Evolutionary conservation across 1,140 invertebrate species (phyloP), one percentile per base, ranked within the genome.

Genomic region (Steinernema khuongi): DNA sequence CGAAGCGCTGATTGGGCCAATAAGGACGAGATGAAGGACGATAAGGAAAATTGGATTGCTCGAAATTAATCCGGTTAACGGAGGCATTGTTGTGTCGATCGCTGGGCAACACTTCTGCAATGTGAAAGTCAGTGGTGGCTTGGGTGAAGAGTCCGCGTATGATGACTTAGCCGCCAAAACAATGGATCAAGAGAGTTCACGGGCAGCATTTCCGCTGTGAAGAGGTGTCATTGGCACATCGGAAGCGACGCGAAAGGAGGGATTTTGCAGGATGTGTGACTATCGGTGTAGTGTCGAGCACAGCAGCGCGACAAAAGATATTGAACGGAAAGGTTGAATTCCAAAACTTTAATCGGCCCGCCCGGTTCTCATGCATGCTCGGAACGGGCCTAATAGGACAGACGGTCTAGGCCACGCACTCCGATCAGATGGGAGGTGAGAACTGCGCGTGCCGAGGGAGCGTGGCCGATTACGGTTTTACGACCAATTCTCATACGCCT

Each of bases 381-480:
- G n/a, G n/a, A n/a, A n/a, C n/a, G n/a, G n/a, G n/a, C n/a, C n/a
- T n/a, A n/a, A n/a, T n/a, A n/a, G n/a, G n/a, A n/a, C n/a, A n/a
- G n/a, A n/a, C n/a, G n/a, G n/a, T n/a, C n/a, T n/a, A n/a, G n/a
- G n/a, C n/a, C n/a, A n/a, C n/a, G 36, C 36, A n/a, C 36, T 7
- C 14, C 7, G 50, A 26, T 17, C 22, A 26, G 50, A 60, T 60
- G 50, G 50, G 50, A 60, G 50, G 50, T 60, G 19, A 60, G 50
- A 26, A 60, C 50, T 60, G 50, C 50, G 50, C 50, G 50, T 60
- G 50, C 50, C 50, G 50, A 60, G 50, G 50, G 11, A 60, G 22
- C 11, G 22, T 60, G 11, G 50, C 50, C 50, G 50, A 60, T 60
- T 60, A 60, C 50, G 50, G 50, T 60, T 60, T 60, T 60, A 60